phyloP scores from a whole-genome alignment of 2,113 vertebrate genomes.

The Chrysemys picta region DNA sequence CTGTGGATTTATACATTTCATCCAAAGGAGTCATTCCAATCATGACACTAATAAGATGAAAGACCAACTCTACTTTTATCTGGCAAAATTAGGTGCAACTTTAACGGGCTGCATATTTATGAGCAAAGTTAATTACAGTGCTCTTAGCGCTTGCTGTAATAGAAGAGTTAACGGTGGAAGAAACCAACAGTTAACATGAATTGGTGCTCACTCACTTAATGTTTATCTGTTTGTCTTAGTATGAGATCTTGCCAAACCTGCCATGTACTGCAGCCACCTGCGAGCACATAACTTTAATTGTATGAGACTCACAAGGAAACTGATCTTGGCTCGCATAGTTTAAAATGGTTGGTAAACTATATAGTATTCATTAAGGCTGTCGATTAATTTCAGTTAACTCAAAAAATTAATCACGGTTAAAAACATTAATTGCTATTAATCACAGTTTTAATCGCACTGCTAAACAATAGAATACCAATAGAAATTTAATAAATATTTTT shows the following conservation, averaged over 20 bases:
- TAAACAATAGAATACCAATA: no score
- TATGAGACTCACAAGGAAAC: not conserved
- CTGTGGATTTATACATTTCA: not conserved
- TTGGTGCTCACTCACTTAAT: constrained; percentile 34
- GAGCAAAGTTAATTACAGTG: constrained; percentile 62
- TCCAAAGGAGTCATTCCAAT: not conserved
- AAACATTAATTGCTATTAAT: no score
- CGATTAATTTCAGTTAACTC: not conserved
- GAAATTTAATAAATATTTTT: no score
- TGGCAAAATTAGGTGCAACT: constrained; percentile 52
- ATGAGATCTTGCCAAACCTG: not conserved
- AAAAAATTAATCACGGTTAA: no score
- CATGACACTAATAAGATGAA: constrained; percentile 37
- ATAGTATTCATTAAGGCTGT: not conserved
- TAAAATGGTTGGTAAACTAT: not conserved
- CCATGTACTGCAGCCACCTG: not conserved
- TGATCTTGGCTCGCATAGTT: not conserved
- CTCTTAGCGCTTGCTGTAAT: not conserved
- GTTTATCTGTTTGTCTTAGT: constrained; percentile 20
- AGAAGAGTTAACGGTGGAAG: constrained; percentile 40
- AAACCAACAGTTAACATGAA: constrained; percentile 36
- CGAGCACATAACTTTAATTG: constrained; percentile 14
- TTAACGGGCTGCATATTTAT: constrained; percentile 55
- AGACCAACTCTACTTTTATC: constrained; percentile 47
- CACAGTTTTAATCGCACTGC: no score